A percentile compares a stretch with the other conserved stretches of the same genome.
Conservation (phyloP, 1,140 invertebrate genomes). For the Ceratina japonica region DNA sequence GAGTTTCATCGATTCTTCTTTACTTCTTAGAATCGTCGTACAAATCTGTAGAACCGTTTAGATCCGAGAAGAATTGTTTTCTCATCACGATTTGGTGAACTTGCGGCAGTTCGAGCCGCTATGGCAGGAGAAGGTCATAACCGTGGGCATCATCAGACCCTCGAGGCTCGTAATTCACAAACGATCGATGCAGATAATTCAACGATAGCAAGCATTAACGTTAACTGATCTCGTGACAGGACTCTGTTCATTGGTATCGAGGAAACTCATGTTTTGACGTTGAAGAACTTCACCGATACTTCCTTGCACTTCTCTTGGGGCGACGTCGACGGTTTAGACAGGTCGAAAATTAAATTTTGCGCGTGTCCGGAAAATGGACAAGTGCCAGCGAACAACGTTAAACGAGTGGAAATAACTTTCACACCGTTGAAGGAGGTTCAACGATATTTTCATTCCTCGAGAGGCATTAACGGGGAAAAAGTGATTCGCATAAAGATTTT, state of each 20-base stretch:
- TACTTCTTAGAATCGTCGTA: not conserved
- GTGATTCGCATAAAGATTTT: not conserved
- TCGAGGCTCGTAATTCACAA: conserved; percentile 3
- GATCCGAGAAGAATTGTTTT: conserved; percentile 27
- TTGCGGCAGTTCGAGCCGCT: conserved; percentile 1
- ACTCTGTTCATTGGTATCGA: conserved; percentile 24
- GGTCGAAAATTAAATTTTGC: conserved; percentile 16
- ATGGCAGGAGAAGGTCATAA: conserved; percentile 1
- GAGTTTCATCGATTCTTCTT: not conserved
- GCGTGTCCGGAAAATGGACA: conserved; percentile 5
- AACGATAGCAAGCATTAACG: too few relatives aligned
- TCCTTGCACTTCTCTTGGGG: conserved; percentile 27
- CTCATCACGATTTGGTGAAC: conserved; percentile 13
- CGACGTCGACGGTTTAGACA: conserved; percentile 13
- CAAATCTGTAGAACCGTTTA: not conserved
- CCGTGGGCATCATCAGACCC: conserved; percentile 27
- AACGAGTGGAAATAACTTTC: conserved; percentile 29
- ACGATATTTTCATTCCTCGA: not conserved
- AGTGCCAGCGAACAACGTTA: not conserved
- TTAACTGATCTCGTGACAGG: not conserved
- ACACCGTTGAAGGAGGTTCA: conserved; percentile 34
- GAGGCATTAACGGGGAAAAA: not conserved
- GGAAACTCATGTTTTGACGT: conserved; percentile 7
- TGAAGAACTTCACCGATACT: conserved; percentile 11
- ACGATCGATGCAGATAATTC: not conserved